Evolutionary conservation across 2,113 vertebrate species (phyloP), one percentile per base, ranked within the genome.

Genomic region (Seriola aureovittata): DNA sequence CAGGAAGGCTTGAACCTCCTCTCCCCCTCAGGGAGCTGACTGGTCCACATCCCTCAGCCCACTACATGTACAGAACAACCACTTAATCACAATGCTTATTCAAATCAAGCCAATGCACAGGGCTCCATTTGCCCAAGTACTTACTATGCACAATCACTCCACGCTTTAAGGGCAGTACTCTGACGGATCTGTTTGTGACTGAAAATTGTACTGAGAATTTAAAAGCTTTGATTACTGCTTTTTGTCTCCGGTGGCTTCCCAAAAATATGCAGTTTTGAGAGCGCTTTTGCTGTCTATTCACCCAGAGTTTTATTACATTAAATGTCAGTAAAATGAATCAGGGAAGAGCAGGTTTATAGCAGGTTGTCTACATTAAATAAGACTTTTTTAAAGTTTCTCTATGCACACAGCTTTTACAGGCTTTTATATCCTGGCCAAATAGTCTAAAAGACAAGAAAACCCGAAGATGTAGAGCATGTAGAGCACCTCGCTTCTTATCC

Each of bases 41-140:
- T 89, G 89, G 84, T 90, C 85, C 80, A 78, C 77, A 90, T 88
- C 80, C 80, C 66, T 86, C 84, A 82, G 59, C 82, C 80, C 73
- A 40, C 71, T 75, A 63, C 74, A 84, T 71, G 70, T 38, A 84
- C 59, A 75, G 63, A 84, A 60, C 65, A 71, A 82, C 70, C 73
- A 87, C 78, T 86, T 88, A 85, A 87, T 88, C 81, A 79, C 50
- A 81, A 36, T 63, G 87, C 71, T 91, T 92, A 85, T 86, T 85
- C 68, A 87, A 90, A 91, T 86, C 75, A 71, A 73, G 58, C 78
- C 63, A 82, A 48, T 64, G 52, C 85, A 76, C 60, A 67, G 64
- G 60, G 64, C 48, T 69, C 44, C 29, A 57, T 75, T 84, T 81
- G n/a, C 52, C 38, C 7, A 38, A 59, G 62, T 68, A 44, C 68